phyloP scores from a whole-genome alignment of 1,140 invertebrate genomes.

The Pectinophora gossypiella region DNA sequence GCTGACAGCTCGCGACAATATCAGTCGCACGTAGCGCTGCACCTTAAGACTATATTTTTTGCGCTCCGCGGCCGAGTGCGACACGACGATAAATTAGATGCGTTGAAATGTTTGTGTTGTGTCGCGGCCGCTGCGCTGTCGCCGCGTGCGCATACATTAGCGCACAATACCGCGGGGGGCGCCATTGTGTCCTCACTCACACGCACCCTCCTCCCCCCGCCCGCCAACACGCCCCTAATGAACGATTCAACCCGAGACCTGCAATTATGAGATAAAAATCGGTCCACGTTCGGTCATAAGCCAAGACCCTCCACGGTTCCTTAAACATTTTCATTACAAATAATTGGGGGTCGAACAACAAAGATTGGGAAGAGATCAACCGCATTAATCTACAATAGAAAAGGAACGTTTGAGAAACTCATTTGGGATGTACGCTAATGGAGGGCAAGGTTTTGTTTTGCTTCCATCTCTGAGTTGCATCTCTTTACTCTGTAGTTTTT shows the following conservation, averaged over 20 bases:
- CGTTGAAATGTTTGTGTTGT: conserved; percentile 74
- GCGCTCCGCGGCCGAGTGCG: conserved; percentile 42
- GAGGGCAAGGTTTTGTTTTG: no score
- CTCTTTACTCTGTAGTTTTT: no score
- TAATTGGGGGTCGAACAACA: conserved; percentile 1
- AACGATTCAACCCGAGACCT: conserved; percentile 51
- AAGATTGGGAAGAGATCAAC: neutral
- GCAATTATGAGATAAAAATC: conserved; percentile 67
- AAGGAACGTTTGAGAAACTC: no score
- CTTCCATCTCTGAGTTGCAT: no score
- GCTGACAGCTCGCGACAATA: conserved; percentile 22
- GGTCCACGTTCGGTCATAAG: conserved; percentile 25
- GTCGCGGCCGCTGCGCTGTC: conserved; percentile 49
- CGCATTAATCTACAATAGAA: neutral
- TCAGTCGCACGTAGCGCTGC: conserved; percentile 15
- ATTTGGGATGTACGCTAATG: no score
- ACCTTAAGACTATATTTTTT: conserved; percentile 67
- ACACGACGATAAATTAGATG: conserved; percentile 72
- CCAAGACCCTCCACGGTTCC: conserved; percentile 2
- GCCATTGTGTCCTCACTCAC: conserved; percentile 59
- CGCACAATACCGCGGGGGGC: conserved; percentile 64
- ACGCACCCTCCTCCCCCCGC: conserved; percentile 23
- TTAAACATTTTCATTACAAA: conserved; percentile 5
- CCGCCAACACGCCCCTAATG: conserved; percentile 39
- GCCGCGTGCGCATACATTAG: conserved; percentile 64